Conservation (phyloP, 1,140 invertebrate genomes). For the Colletes gigas region DNA sequence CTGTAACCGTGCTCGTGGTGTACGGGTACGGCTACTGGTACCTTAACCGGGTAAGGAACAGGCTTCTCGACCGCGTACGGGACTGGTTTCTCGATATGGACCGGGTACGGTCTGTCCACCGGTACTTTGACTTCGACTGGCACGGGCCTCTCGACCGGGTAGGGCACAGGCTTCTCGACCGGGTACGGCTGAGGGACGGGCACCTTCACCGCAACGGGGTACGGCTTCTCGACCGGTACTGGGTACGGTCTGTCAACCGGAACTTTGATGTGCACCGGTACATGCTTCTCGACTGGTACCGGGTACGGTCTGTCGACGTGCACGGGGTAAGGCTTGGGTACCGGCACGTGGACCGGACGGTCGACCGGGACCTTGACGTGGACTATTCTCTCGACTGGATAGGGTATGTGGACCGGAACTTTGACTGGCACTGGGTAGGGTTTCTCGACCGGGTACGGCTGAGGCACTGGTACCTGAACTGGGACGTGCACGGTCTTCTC, state of each 20-base stretch:
- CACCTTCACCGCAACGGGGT: slow-evolving; percentile 81
- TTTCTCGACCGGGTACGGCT: slow-evolving; percentile 88
- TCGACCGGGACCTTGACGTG: slow-evolving; percentile 85
- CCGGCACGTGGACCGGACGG: slow-evolving; percentile 82
- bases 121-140: slow-evolving; percentile 78
- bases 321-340: slow-evolving; percentile 83
- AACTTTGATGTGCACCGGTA: slow-evolving; percentile 84
- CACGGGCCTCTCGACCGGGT: slow-evolving; percentile 85
- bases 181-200: slow-evolving; percentile 78
- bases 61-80: slow-evolving; percentile 86
- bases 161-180: slow-evolving; percentile 78
- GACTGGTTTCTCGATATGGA: slow-evolving; percentile 81
- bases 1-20: slow-evolving; percentile 73
- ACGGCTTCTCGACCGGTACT: slow-evolving; percentile 86
- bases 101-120: slow-evolving; percentile 82
- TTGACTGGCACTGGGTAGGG: slow-evolving; percentile 84
- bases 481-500: slow-evolving; percentile 84
- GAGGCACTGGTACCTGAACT: slow-evolving; percentile 87
- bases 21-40: slow-evolving; percentile 83
- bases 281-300: slow-evolving; percentile 84
- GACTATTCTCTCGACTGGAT: slow-evolving; percentile 83
- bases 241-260: slow-evolving; percentile 84
- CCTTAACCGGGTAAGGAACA: slow-evolving; percentile 85
- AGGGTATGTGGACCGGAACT: slow-evolving; percentile 84
- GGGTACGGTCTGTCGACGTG: slow-evolving; percentile 67